A percentile compares a stretch with the other conserved stretches of the same genome.
These are phyloP conservation scores for Ganaspis brasiliensis DNA, from an alignment of 2,888 invertebrate genomes.

Conservation along the genomic window DNA sequence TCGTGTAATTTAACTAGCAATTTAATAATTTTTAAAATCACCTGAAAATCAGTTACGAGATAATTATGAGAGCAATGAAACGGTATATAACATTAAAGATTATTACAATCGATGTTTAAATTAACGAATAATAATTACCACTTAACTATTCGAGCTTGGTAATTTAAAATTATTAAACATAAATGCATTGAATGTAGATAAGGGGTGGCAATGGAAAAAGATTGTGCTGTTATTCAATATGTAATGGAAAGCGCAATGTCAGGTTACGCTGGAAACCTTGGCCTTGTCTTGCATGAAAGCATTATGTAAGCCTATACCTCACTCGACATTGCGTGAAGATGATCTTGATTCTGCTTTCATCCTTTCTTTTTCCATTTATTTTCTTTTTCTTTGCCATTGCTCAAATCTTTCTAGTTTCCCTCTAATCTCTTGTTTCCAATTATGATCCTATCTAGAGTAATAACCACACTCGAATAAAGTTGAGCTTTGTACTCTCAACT, in stretches of 20 bases:
- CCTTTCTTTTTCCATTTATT: constrained; percentile 48
- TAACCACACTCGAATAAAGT: constrained; percentile 6
- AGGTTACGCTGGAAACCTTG: constrained; percentile 67
- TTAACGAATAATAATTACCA: constrained; percentile 27
- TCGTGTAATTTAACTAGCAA: background rate
- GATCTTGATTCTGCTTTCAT: constrained; percentile 57
- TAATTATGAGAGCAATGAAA: constrained; percentile 40
- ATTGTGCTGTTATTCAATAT: constrained; percentile 35
- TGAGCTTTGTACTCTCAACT: background rate
- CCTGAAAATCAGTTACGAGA: background rate
- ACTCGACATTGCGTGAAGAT: constrained; percentile 67
- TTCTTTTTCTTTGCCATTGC: background rate
- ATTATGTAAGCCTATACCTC: constrained; percentile 72
- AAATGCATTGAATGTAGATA: constrained; percentile 6
- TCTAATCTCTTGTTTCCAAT: constrained; percentile 5
- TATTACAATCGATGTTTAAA: constrained; percentile 17
- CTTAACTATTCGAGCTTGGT: background rate
- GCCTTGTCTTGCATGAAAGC: constrained; percentile 73
- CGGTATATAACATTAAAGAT: background rate
- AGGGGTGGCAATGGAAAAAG: constrained; percentile 33
- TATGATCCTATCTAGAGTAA: constrained; percentile 13
- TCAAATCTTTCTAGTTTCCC: background rate
- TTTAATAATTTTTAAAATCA: background rate
- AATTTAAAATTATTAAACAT: background rate
- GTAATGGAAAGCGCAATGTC: constrained; percentile 46